phyloP scores from a whole-genome alignment of 1,140 invertebrate genomes.

The Drosophila pandora region DNA sequence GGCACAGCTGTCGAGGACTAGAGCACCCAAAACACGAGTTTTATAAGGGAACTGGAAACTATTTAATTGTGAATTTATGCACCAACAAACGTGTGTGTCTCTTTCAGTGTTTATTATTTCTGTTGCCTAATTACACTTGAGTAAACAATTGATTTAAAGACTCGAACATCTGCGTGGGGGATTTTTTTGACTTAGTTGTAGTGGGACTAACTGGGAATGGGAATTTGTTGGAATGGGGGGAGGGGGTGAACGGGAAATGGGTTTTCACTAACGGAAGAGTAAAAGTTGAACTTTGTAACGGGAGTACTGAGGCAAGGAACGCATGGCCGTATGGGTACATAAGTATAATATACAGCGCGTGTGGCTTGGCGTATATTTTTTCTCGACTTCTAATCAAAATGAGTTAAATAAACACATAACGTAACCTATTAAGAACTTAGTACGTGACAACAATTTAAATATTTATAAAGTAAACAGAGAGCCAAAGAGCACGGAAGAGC shows the following conservation, averaged over 20 bases:
- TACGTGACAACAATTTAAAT: slow-evolving; percentile 83
- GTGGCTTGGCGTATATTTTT: slow-evolving; percentile 53
- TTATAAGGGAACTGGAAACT: slow-evolving; percentile 31
- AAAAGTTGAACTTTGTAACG: slow-evolving; percentile 55
- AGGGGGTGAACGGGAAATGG: background rate
- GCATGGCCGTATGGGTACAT: background rate
- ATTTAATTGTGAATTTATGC: slow-evolving; percentile 34
- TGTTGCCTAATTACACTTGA: slow-evolving; percentile 53
- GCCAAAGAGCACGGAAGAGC: slow-evolving; percentile 4
- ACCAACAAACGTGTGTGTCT: background rate
- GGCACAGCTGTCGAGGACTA: slow-evolving; percentile 13
- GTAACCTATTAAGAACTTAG: slow-evolving; percentile 83
- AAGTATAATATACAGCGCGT: slow-evolving; percentile 1
- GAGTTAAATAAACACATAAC: slow-evolving; percentile 83
- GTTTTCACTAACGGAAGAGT: slow-evolving; percentile 1
- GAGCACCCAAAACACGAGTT: slow-evolving; percentile 1
- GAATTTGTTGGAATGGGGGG: background rate
- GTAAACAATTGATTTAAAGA: slow-evolving; percentile 46
- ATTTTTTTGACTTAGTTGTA: slow-evolving; percentile 9
- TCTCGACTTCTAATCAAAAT: slow-evolving; percentile 77
- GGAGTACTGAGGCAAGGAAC: slow-evolving; percentile 6
- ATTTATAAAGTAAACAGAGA: slow-evolving; percentile 82
- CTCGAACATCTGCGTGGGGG: slow-evolving; percentile 42
- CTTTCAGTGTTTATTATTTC: slow-evolving; percentile 33
- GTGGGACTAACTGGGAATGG: background rate